Conservation (phyloP, 2,888 invertebrate genomes). For the Sclerodermus sp. region DNA sequence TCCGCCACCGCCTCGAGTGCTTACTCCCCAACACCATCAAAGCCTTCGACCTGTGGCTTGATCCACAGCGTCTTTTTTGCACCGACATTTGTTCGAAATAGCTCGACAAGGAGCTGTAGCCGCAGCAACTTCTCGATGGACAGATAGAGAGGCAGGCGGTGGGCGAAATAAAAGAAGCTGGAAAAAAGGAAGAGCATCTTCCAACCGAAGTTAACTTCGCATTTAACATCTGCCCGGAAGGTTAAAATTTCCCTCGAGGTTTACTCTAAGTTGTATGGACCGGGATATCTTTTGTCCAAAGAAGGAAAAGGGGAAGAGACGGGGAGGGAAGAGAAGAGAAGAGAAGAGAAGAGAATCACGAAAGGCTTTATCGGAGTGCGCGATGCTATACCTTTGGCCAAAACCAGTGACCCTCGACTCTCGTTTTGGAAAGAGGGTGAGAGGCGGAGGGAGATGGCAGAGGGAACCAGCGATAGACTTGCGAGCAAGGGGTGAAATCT, state of each 20-base stretch:
- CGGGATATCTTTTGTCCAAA: slow-evolving; percentile 35
- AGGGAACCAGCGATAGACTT: no score
- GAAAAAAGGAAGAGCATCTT: slow-evolving; percentile 20
- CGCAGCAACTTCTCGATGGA: neutral
- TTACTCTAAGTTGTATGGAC: slow-evolving; percentile 40
- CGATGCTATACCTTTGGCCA: slow-evolving; percentile 9
- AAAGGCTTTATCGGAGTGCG: slow-evolving; percentile 28
- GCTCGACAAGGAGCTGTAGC: slow-evolving; percentile 18
- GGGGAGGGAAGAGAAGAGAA: neutral
- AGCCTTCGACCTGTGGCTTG: slow-evolving; percentile 15
- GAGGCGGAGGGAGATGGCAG: neutral
- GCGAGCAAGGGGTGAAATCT: no score
- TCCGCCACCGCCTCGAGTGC: slow-evolving; percentile 25
- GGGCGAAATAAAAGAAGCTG: neutral
- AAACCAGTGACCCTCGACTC: slow-evolving; percentile 1
- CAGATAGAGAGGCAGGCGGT: no score
- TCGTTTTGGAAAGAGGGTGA: slow-evolving; percentile 1
- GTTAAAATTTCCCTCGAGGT: slow-evolving; percentile 52
- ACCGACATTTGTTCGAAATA: slow-evolving; percentile 45
- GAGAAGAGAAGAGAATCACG: slow-evolving; percentile 28
- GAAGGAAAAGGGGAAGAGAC: neutral
- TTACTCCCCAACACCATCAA: no score
- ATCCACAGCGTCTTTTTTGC: slow-evolving; percentile 26
- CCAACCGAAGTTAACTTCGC: slow-evolving; percentile 47
- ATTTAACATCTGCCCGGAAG: slow-evolving; percentile 49